Base-by-base conservation (phyloP, 2,888 invertebrate species). In the Agelastica alni region DNA sequence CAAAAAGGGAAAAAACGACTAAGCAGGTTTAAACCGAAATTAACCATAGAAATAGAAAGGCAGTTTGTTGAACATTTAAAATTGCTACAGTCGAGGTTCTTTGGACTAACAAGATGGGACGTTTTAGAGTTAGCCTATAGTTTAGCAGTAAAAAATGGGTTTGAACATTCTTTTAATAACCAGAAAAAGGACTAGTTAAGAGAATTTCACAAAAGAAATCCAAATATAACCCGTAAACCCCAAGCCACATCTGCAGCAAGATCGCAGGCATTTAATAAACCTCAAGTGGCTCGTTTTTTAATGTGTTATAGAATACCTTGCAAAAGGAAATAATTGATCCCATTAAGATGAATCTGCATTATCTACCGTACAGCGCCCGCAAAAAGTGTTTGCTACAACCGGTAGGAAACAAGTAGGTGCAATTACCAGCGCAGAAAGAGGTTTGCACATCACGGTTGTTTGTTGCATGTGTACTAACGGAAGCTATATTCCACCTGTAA, bases 391-490 rank as follows among this genome's bases (percentile, higher is more conserved):
- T 41, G 58, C 45, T 17, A 26, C 26, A 44, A 45, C 52, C 26
- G 44, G 48, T 6, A 28, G 47, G 36, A 52, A 56, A 43, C 58
- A 56, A 52, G 48, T 58, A 6, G 55, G 55, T 16, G 53, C 51
- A 30, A 30, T 47, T 20, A 51, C 55, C 1, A 56, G 56, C 26
- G 51, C 47, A 34, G 51, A 53, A 31, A 45, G 51, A 43, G 49
- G 59, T 32, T 10, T 22, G 9, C 41, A 52, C 37, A 41, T 32
- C 30, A 53, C 59, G 7, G 45, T 59, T 39, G 54, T 58, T 28
- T 51, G 51, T n/a, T 45, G 41, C 31, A 51, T 55, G 46, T 39
- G 39, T 32, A 31, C 39, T 3, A 43, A 44, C 22, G 22, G 22
- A 1, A 22, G 22, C 1, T 22, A 22, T 22, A 22, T 22, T 22